Percentiles rank a stretch among this genome's conserved stretches.
These are phyloP conservation scores for Dicaeum eximium DNA, from an alignment of 2,113 vertebrate genomes.

Conservation along the genomic window DNA sequence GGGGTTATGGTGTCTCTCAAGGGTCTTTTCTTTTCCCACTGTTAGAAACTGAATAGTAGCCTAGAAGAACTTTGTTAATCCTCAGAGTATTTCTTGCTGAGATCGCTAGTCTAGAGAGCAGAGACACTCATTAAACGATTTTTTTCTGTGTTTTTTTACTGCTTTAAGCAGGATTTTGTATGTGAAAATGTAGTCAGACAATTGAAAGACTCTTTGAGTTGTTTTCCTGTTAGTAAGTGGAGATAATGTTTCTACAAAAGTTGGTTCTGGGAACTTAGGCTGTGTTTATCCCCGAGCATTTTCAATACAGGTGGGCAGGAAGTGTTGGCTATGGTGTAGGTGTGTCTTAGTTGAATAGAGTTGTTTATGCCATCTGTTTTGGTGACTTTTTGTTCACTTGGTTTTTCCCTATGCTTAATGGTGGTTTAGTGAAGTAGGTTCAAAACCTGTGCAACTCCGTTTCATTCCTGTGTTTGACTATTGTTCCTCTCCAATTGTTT, in stretches of 20 bases:
- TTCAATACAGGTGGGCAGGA: accelerated
- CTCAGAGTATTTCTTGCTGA: accelerated
- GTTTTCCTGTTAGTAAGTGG: accelerated
- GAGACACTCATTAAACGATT: accelerated
- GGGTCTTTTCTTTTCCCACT: accelerated
- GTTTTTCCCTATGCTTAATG: accelerated
- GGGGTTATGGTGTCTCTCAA: accelerated
- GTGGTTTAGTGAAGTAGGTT: not conserved
- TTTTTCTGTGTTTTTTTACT: accelerated
- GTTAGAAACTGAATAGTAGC: accelerated
- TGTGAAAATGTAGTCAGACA: accelerated
- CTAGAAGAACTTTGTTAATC: accelerated
- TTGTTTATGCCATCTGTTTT: accelerated
- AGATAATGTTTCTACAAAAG: accelerated
- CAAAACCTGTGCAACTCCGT: not conserved
- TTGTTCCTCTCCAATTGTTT: accelerated
- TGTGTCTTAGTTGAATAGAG: not conserved
- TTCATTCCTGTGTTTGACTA: accelerated
- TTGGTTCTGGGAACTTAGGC: accelerated
- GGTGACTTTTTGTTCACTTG: not conserved
- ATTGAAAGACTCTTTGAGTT: accelerated
- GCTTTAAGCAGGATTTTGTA: accelerated
- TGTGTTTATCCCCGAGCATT: accelerated
- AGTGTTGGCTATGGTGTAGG: not conserved
- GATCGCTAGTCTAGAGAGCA: accelerated